Base-by-base conservation (phyloP, 2,797 vertebrate species). In the Rhabdomys pumilio region DNA sequence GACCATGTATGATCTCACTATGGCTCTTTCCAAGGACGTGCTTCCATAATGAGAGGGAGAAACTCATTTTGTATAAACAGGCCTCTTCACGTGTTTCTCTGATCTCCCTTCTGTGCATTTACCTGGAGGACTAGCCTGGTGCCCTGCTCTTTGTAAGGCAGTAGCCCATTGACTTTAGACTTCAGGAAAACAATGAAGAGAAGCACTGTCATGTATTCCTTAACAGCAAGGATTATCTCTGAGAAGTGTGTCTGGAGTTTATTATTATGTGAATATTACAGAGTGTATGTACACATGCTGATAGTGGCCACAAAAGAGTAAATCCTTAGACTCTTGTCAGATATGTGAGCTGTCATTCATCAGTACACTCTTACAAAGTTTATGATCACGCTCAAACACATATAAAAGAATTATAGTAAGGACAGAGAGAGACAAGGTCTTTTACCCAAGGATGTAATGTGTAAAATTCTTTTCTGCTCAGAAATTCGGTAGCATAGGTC, bases 181-280 rank as follows among this genome's bases (percentile, higher is more conserved):
- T 86, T 95, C 57, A 83, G 79, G 24, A 90, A 77, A 93, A 83
- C 65, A 93, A 91, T 73, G 29, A 69, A 96, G 81, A 80, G 6
- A 19, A 91, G 38, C 85, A 26, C 9, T 2, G 29, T 17, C 26
- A 67, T 11, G 3, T 17, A 50, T 61, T 72, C 22, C 29, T 69
- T 69, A 69, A 80, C 34, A n/a, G 67, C 44, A 76, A 69, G 20
- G 47, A 47, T 59, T 47, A 44, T 80, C 20, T 59, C 41, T 22
- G 65, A 69, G 50, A 80, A 80, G 41, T 53, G 22, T 61, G 15
- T 10, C 17, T 38, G 65, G 6, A 72, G n/a, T 85, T 61, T n/a
- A 41, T 59, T 79, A 55, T 77, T 69, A 17, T 72, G 34, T 53
- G 63, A 69, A 26, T 57, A 80, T 57, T 65, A 69, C 38, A 72